Conservation (phyloP, 2,888 invertebrate species). For the Drosophila koepferae region DNA sequence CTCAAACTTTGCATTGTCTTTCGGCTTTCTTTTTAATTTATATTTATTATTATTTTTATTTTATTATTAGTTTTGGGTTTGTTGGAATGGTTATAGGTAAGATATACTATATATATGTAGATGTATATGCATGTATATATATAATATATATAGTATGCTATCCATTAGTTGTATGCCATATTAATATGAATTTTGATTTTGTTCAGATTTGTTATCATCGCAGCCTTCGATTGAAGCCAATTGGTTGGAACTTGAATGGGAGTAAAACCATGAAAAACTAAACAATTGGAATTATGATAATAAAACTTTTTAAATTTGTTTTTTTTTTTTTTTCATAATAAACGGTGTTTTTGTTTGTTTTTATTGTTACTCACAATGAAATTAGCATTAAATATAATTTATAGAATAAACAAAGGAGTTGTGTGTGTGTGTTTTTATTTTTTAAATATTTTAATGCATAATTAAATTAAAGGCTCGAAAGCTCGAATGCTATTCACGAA, state of each 20-base stretch:
- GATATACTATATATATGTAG: constrained; percentile 37
- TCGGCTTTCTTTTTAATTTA: constrained; percentile 23
- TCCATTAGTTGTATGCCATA: constrained; percentile 61
- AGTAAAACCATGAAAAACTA: constrained; percentile 28
- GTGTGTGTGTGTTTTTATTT: constrained; percentile 35
- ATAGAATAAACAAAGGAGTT: constrained; percentile 78
- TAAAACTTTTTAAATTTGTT: constrained; percentile 62
- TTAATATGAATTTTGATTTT: constrained; percentile 75
- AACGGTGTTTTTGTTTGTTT: constrained; percentile 49
- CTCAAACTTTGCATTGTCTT: constrained; percentile 59
- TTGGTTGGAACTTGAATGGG: constrained; percentile 61
- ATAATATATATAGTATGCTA: constrained; percentile 45
- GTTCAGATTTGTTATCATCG: constrained; percentile 73
- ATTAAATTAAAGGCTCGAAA: constrained; percentile 75
- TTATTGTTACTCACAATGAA: constrained; percentile 72
- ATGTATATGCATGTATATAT: constrained; percentile 32
- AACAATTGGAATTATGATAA: constrained; percentile 51
- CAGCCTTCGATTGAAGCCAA: constrained; percentile 79
- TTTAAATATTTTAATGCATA: constrained; percentile 42
- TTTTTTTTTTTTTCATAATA: constrained; percentile 78
- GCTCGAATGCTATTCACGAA: constrained; percentile 74
- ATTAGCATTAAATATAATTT: constrained; percentile 73
- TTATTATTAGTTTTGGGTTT: constrained; percentile 36
- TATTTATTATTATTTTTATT: background rate
- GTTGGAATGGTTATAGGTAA: constrained; percentile 60